A percentile compares a stretch with the other conserved stretches of the same genome.
Evolutionary conservation across 2,113 vertebrate genomes (phyloP).

Genomic region (Numida meleagris): DNA sequence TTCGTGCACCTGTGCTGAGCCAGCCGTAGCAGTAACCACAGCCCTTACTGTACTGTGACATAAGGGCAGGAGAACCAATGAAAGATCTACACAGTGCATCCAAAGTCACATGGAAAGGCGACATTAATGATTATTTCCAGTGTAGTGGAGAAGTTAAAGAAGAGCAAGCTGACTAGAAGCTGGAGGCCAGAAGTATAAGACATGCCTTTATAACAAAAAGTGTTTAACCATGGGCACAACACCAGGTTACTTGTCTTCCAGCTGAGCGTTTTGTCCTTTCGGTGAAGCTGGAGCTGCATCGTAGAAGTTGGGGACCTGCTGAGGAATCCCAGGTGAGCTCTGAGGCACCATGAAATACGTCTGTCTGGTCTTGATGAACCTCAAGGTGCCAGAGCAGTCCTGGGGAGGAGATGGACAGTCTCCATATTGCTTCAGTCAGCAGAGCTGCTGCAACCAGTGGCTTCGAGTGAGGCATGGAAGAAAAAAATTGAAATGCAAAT

Average conservation of each 20-base stretch:
- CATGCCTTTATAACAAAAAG: neutral
- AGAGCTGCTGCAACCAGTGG: neutral
- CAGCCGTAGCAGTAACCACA: neutral
- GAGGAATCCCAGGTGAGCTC: neutral
- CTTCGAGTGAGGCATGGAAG: neutral
- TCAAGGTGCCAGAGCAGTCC: neutral
- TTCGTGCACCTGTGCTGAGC: neutral
- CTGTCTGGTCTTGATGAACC: neutral
- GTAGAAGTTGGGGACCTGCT: neutral
- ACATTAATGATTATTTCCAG: neutral
- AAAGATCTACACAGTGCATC: neutral
- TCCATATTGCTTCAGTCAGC: neutral
- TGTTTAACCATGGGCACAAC: accelerated
- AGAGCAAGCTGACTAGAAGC: neutral
- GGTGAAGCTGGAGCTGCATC: neutral
- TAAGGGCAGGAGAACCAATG: neutral
- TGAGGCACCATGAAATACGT: neutral
- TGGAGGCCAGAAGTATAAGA: neutral
- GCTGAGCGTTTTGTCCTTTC: neutral
- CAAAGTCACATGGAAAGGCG: neutral
- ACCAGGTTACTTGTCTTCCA: neutral
- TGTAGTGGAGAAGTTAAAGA: neutral
- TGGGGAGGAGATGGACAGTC: neutral
- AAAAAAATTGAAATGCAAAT: neutral
- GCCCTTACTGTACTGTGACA: neutral